Percentiles rank a stretch among this genome's conserved stretches.
phyloP scores from a whole-genome alignment of 1,140 invertebrate genomes.

The Megalonaias nervosa region DNA sequence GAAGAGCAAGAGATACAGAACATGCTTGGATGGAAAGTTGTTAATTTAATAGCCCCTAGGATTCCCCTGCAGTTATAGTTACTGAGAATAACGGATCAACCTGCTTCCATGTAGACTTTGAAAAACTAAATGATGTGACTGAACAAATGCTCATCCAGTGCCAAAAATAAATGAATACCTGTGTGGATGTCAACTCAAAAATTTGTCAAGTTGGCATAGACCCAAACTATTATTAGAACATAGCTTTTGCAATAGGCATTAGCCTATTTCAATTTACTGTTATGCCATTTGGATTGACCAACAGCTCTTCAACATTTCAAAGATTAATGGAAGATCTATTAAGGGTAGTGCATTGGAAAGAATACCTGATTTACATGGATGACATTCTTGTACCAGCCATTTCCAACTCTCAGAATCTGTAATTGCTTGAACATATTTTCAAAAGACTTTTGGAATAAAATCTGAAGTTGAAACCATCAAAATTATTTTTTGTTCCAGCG shows the following conservation, averaged over 20 bases:
- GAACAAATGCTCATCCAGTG: slow-evolving; percentile 40
- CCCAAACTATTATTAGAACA: slow-evolving; percentile 56
- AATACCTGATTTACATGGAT: slow-evolving; percentile 37
- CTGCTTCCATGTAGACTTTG: slow-evolving; percentile 73
- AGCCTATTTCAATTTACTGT: slow-evolving; percentile 2
- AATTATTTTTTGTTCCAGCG: slow-evolving; percentile 36
- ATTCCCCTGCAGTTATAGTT: slow-evolving; percentile 72
- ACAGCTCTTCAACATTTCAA: slow-evolving; percentile 41
- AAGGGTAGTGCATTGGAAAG: slow-evolving; percentile 25
- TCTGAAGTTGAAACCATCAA: slow-evolving; percentile 34
- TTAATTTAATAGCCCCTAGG: too few species aligned
- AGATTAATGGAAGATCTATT: slow-evolving; percentile 34
- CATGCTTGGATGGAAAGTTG: too few species aligned
- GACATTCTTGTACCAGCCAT: slow-evolving; percentile 19
- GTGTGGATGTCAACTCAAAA: slow-evolving; percentile 27
- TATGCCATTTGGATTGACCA: slow-evolving; percentile 32
- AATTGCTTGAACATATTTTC: slow-evolving; percentile 26
- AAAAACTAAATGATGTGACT: slow-evolving; percentile 38
- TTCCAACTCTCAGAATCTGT: slow-evolving; percentile 6
- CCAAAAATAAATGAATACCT: slow-evolving; percentile 11
- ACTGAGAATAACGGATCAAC: slow-evolving; percentile 70
- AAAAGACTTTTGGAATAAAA: slow-evolving; percentile 16
- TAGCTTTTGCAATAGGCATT: slow-evolving; percentile 19
- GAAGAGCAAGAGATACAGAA: too few species aligned
- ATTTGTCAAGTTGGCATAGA: slow-evolving; percentile 61